A percentile compares a stretch with the other conserved stretches of the same genome.
Evolutionary conservation across 2,113 vertebrate genomes (phyloP).

Genomic region (Leptocoma aspasia): DNA sequence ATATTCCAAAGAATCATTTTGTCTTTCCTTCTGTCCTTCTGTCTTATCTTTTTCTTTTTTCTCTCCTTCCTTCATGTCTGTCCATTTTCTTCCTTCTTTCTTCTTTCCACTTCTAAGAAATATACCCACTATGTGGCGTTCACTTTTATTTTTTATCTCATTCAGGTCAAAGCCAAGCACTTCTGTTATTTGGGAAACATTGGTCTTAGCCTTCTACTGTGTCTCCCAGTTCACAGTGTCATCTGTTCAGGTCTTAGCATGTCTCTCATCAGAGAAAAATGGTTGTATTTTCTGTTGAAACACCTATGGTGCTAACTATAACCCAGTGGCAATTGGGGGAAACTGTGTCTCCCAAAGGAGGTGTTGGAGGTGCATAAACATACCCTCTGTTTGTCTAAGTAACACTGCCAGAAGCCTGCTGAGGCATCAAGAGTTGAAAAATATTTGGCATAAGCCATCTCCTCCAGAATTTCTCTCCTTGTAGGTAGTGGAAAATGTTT

Average conservation of each 20-base stretch:
- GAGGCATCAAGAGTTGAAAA: slow-evolving; percentile 63
- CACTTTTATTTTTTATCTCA: not conserved
- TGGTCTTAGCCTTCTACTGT: not conserved
- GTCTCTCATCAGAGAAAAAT: slow-evolving; percentile 26
- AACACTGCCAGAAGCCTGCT: slow-evolving; percentile 53
- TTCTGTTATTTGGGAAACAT: not conserved
- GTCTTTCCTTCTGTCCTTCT: not conserved
- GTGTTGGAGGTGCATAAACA: slow-evolving; percentile 44
- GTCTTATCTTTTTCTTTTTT: not conserved
- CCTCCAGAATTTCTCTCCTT: slow-evolving; percentile 48
- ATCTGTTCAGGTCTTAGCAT: slow-evolving; percentile 7
- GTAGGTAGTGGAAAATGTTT: slow-evolving; percentile 61
- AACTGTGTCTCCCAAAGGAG: slow-evolving; percentile 45
- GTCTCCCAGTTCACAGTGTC: slow-evolving; percentile 7
- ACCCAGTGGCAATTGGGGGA: slow-evolving; percentile 13
- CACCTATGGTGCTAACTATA: slow-evolving; percentile 32
- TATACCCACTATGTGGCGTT: not conserved
- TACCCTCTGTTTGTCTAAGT: slow-evolving; percentile 50
- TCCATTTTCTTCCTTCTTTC: not conserved
- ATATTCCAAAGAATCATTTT: not conserved
- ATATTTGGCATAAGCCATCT: slow-evolving; percentile 51
- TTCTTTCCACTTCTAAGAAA: not conserved
- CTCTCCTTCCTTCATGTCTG: not conserved
- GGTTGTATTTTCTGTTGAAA: slow-evolving; percentile 48
- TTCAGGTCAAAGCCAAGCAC: not conserved